Conservation (phyloP, 2,888 invertebrate species). For the Pimpla rufipes region DNA sequence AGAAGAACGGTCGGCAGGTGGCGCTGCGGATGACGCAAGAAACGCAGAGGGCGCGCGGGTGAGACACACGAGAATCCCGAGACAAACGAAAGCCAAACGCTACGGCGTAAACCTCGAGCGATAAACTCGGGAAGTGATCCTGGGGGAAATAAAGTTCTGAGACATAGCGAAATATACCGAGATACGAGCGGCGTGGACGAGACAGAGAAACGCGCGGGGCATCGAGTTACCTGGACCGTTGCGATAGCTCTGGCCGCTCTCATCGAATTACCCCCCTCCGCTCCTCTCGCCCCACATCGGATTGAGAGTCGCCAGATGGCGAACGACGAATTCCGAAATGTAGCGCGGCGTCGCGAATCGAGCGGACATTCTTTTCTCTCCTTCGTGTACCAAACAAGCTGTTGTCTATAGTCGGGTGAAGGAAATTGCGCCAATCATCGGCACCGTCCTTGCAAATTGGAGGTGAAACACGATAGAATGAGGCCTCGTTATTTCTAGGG, state of each 20-base stretch:
- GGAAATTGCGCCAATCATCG: background rate
- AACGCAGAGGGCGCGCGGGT: constrained; percentile 11
- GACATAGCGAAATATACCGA: constrained; percentile 54
- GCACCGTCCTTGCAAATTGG: background rate
- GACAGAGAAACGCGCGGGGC: constrained; percentile 13
- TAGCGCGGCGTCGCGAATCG: constrained; percentile 10
- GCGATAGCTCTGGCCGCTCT: constrained; percentile 48
- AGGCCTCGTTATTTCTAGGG: background rate
- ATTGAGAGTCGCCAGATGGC: background rate
- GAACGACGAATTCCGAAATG: constrained; percentile 1
- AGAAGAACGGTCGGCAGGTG: background rate
- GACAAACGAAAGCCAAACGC: constrained; percentile 47
- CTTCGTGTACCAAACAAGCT: background rate
- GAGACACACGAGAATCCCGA: constrained; percentile 40
- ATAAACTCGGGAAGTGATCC: constrained; percentile 81
- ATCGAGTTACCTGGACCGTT: constrained; percentile 52
- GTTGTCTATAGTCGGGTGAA: background rate
- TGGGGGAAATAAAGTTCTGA: constrained; percentile 81
- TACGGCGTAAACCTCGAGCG: constrained; percentile 73
- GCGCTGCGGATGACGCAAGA: background rate
- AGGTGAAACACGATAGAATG: background rate
- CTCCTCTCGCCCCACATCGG: constrained; percentile 3
- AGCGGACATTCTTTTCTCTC: background rate
- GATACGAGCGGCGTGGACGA: constrained; percentile 47
- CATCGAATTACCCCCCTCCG: constrained; percentile 48